Percentiles rank a stretch among this genome's conserved stretches.
These are phyloP conservation scores for Teinopalpus imperialis DNA, from an alignment of 2,888 invertebrate species.

Conservation along the genomic window DNA sequence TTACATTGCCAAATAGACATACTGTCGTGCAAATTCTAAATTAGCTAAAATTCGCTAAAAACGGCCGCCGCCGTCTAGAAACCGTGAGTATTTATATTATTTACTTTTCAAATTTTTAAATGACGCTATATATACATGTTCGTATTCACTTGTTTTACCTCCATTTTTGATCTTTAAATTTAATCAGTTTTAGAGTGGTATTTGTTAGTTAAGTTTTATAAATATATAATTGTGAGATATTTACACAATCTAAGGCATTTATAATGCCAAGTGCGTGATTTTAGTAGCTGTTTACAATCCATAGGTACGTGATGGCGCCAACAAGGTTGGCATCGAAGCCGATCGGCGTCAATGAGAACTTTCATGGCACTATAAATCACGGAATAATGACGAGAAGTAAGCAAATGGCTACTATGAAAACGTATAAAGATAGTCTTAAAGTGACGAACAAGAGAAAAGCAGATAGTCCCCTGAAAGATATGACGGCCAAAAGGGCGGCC, in stretches of 20 bases:
- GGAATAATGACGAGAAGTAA: conserved; percentile 84
- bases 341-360: conserved; percentile 70
- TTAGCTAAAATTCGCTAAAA: conserved; percentile 45
- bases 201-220: conserved; percentile 38
- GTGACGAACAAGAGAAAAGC: conserved; percentile 89
- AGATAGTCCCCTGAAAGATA: conserved; percentile 88
- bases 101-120: conserved; percentile 43
- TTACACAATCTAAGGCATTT: not conserved
- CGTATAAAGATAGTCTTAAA: conserved; percentile 69
- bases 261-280: conserved; percentile 48
- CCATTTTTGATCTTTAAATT: conserved; percentile 72
- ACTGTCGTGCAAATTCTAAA: conserved; percentile 46
- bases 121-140: conserved; percentile 46
- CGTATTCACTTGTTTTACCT: conserved; percentile 78
- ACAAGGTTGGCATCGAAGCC: conserved; percentile 80
- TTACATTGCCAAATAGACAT: conserved; percentile 14
- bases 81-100: conserved; percentile 62
- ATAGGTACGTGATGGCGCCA: conserved; percentile 82
- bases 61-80: conserved; percentile 60
- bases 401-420: conserved; percentile 75
- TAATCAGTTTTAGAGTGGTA: conserved; percentile 54
- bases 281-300: conserved; percentile 49
- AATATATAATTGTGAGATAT: conserved; percentile 34
- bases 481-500: conserved; percentile 89
- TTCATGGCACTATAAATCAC: conserved; percentile 69